Conservation (phyloP, 2,888 invertebrate genomes). For the Xanthorhoe designata region DNA sequence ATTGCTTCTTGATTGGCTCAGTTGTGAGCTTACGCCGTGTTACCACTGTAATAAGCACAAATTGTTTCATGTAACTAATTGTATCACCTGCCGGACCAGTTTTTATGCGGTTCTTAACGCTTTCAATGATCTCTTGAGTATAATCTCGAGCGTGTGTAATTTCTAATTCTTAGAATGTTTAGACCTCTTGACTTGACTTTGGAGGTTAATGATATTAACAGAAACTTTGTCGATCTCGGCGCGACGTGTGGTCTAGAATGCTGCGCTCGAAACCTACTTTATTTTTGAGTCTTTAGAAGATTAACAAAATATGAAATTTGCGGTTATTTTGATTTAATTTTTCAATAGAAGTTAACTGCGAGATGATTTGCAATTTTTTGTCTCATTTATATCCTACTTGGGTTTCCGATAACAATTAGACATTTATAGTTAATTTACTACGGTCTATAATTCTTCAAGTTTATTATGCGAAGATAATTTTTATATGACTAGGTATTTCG, state of each 20-base stretch:
- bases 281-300: constrained; percentile 44
- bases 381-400: background rate
- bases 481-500: constrained; percentile 30
- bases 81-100: constrained; percentile 58
- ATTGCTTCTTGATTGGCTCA: constrained; percentile 41
- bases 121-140: constrained; percentile 55
- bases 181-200: constrained; percentile 46
- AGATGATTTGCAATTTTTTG: constrained; percentile 8
- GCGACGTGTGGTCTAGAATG: constrained; percentile 59
- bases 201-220: constrained; percentile 66
- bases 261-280: constrained; percentile 67
- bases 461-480: background rate
- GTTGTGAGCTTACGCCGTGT: constrained; percentile 32
- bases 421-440: background rate
- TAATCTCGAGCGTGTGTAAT: constrained; percentile 55
- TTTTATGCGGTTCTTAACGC: constrained; percentile 60
- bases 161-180: constrained; percentile 46
- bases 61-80: constrained; percentile 55
- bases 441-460: background rate
- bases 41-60: constrained; percentile 41
- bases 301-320: constrained; percentile 32
- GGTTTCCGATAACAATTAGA: background rate
- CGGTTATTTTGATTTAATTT: constrained; percentile 16
- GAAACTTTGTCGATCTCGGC: constrained; percentile 57
- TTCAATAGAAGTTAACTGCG: constrained; percentile 7